A percentile compares a stretch with the other conserved stretches of the same genome.
These are phyloP conservation scores for Rostratula benghalensis DNA, from an alignment of 2,113 vertebrate genomes.

Conservation along the genomic window DNA sequence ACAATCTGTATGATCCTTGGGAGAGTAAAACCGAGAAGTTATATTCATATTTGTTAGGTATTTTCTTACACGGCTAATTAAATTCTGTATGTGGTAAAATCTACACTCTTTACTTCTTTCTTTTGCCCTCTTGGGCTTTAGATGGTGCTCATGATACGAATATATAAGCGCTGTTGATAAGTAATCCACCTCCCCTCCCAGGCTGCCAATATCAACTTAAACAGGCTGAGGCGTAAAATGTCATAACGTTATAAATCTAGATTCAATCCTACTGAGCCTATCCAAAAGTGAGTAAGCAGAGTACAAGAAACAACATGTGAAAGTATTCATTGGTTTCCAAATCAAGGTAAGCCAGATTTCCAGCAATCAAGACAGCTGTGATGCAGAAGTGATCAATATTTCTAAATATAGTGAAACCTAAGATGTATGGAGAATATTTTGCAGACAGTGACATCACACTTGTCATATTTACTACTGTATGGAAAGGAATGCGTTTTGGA, in stretches of 20 bases:
- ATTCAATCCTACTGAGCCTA: not conserved
- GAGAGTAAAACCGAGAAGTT: not conserved
- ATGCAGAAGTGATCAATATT: not conserved
- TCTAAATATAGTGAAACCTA: not conserved
- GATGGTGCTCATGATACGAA: not conserved
- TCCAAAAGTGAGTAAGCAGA: not conserved
- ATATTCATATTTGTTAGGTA: not conserved
- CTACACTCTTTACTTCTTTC: not conserved
- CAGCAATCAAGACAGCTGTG: not conserved
- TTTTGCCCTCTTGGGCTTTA: not conserved
- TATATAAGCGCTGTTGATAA: not conserved
- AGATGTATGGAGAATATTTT: not conserved
- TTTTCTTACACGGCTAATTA: not conserved
- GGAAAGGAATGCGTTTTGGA: not conserved
- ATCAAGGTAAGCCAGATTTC: not conserved
- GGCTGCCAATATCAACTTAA: not conserved
- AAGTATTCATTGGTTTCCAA: not conserved
- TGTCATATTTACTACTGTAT: not conserved
- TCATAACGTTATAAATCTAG: slow-evolving; percentile 3
- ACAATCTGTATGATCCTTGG: not conserved
- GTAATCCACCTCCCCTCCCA: not conserved
- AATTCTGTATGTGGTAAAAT: not conserved
- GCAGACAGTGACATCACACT: not conserved
- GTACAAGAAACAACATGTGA: not conserved
- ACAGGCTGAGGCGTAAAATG: slow-evolving; percentile 13